Evolutionary conservation across 2,113 vertebrate species (phyloP), one percentile per base, ranked within the genome.

Genomic region (Xerus inauris): DNA sequence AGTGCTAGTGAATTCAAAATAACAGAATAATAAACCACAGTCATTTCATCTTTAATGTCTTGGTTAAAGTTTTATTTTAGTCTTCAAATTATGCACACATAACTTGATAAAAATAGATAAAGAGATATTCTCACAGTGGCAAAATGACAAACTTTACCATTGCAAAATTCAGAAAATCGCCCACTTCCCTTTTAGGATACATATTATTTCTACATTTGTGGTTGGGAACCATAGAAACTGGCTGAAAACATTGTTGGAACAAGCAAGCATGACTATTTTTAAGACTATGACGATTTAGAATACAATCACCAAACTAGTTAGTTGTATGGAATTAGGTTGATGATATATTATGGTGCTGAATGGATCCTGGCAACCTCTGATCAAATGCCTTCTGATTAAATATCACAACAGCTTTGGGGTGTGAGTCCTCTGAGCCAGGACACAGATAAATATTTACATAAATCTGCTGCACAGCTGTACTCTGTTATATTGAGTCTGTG

Each of bases 361-460:
- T 93, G 75, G 45, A 91, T 96, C 77, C 79, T 94, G 94, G 83
- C 83, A 97, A 92, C 75, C 76, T 92, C 59, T 86, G 51, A 75
- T 95, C 75, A 93, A 91, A 84, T 92, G 86, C 51, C 86, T 97
- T 96, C 71, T 83, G 89, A n/a, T 93, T 89, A 94, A 81, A 72
- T 38, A 80, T 59, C 83, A 87, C 19, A 80, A 22, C 42, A 91
- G 71, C 91, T 91, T 62, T 20, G 45, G 59, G n/a, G 40, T 59
- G 51, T 95, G 75, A 93, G 92, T 80, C 26, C 38, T 96, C 35
- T 91, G 92, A 28, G 80, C 54, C 5, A 49, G 64, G 49, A 72
- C 75, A 91, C 51, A 91, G 95, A 42, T 82, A 96, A 96, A 95
- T 93, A 89, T 95, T 96, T 93, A 95, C 80, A 69, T 38, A 72